Conservation (phyloP, 2,113 vertebrate species). For the Nycticebus coucang region DNA sequence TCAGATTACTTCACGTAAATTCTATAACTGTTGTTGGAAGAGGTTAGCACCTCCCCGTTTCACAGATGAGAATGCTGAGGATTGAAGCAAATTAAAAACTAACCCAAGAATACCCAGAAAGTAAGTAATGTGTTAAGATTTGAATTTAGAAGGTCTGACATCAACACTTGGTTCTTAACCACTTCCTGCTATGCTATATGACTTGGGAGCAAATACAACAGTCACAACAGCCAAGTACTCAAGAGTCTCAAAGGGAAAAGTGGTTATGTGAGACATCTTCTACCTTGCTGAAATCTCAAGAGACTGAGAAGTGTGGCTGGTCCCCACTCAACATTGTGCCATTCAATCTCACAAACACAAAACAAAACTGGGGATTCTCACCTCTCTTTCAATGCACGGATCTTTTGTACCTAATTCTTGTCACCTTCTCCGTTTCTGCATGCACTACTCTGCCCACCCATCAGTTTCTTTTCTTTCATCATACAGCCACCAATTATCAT, state of each 20-base stretch:
- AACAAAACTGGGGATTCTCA: background rate
- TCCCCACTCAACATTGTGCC: no score
- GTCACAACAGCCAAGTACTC: background rate
- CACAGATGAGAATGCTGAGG: background rate
- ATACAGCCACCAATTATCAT: background rate
- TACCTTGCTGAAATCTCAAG: background rate
- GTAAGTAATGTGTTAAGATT: background rate
- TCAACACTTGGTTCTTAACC: background rate
- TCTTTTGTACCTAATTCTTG: background rate
- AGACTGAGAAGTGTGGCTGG: background rate
- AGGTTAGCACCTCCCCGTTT: background rate
- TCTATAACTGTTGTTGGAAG: background rate
- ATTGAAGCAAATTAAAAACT: background rate
- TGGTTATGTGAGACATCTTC: fast-evolving
- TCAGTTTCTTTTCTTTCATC: background rate
- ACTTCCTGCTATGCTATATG: fast-evolving
- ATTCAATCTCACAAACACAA: background rate
- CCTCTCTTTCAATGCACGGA: background rate
- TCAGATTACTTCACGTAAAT: background rate
- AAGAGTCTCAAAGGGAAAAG: background rate
- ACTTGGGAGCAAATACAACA: background rate
- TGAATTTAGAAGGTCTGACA: background rate
- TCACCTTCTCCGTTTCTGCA: background rate
- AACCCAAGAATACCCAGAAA: background rate
- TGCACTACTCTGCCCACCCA: no score